Evolutionary conservation across 2,113 vertebrate species (phyloP).

Genomic region (Potamarius usumacintae): DNA sequence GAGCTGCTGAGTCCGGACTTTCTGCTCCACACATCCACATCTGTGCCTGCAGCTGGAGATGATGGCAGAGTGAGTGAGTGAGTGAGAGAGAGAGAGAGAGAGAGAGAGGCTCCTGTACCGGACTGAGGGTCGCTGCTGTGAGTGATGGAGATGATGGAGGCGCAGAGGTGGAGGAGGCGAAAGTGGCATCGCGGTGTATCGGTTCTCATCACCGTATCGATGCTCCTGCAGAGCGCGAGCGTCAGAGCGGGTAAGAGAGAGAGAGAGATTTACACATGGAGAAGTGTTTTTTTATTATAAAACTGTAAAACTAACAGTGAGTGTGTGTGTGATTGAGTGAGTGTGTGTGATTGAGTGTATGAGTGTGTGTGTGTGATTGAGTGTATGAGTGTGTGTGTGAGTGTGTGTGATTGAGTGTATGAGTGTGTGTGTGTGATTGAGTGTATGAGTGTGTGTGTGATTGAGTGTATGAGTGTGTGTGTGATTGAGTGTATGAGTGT

Average conservation of each 20-base stretch:
- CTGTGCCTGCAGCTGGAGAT: background rate
- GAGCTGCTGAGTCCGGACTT: constrained; percentile 66
- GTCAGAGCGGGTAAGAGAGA: constrained; percentile 88
- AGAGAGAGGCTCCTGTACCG: background rate
- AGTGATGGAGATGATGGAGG: background rate
- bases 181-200: constrained; percentile 78
- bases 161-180: constrained; percentile 87
- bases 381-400: no score
- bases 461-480: no score
- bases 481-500: no score
- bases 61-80: constrained; percentile 78
- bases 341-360: no score
- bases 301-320: no score
- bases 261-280: no score
- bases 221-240: constrained; percentile 76
- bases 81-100: constrained; percentile 57
- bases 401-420: no score
- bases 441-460: no score
- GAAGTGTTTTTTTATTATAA: no score
- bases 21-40: constrained; percentile 4
- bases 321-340: no score
- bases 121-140: constrained; percentile 48
- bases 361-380: no score
- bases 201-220: constrained; percentile 67
- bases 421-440: no score